Evolutionary conservation across 2,797 vertebrate genomes (phyloP), one percentile per base, ranked within the genome.

Genomic region (Australoheros facetus): DNA sequence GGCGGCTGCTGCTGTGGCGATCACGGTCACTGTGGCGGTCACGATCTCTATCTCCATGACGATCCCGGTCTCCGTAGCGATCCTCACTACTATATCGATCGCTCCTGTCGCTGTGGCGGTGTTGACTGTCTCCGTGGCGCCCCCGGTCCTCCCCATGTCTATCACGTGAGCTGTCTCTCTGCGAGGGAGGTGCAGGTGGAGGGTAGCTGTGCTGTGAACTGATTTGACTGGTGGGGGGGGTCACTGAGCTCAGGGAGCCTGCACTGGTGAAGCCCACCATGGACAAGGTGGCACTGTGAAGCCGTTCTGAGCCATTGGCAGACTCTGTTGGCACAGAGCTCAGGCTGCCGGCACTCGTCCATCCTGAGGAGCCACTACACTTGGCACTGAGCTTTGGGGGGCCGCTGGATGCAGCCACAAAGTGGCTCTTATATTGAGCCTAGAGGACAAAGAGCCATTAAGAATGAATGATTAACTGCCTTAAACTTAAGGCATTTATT

Each of bases 381-480:
- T 97, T 95, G 3, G 97, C 94, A 84, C 95, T 97, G 79, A 98
- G 95, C 92, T 99, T 99, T 39, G 98, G 98, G 62, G 97, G 95
- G 71, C 93, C 96, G 62, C 97, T 95, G 71, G 97, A 97, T 11
- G 98, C 98, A 16, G 98, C 98, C 59, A 99, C 97, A 84, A 99
- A 99, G 93, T 99, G 98, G 89, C 97, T 99, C 88, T 99, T 99
- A 80, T 99, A 99, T 78, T 99, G 98, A 70, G 97, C 96, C 98
- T 99, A 69, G 17, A 81, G 37, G 70, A 76, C 37, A 39, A 82
- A 19, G 16, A 85, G 3, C 79, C 69, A 71, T 23, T 13, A 5
- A 72, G 62, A 77, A 51, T 28, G 62, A 70, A 32, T 79, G 13
- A 75, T 83, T 55, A 71, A 21, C 42, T 74, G 48, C 14, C 39